Evolutionary conservation across 1,140 invertebrate species (phyloP), one percentile per base, ranked within the genome.

Genomic region (Gonatopus flavifemur): DNA sequence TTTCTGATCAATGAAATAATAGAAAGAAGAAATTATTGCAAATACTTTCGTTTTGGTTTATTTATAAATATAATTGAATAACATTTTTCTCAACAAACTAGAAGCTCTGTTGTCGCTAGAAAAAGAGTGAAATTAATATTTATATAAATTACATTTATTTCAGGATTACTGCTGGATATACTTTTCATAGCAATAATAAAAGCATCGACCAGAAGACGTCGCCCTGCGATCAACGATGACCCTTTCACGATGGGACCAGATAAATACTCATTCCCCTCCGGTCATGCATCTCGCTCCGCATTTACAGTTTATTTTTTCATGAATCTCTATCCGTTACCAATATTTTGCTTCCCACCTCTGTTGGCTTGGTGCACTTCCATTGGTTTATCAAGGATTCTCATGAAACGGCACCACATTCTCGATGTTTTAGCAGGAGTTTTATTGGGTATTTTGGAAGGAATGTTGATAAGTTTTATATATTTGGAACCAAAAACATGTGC

Each of bases 191-290:
- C 88, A 1, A 46, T 94, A 1, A 52, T 90, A 2, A 98, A 98
- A 80, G 86, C 94, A 4, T 70, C 85, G 33, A 82, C 88, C 12
- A 79, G 91, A 53, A 77, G 96, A 62, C 78, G 86, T 66, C 77
- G 96, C 33, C 95, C 94, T 12, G 54, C 79, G 1, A 76, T 81
- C 15, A 88, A 90, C 66, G 87, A 91, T 54, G 84, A 85, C 69
- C 66, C 80, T 8, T 62, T 83, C 15, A 77, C 72, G 13, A 60
- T 82, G 42, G 81, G 84, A 1, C 80, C 93, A 0, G 96, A 98
- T 74, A 89, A 94, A 62, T 98, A 88, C 69, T 94, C 94, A 25
- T 98, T 98, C 74, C 96, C 96, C 20, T 98, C 95, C 0, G 96
- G 96, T 1, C 96, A 99, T 77, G 84, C 92, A 2, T 94, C 93